Percentiles rank a stretch among this genome's conserved stretches.
Evolutionary conservation across 2,113 vertebrate species (phyloP).

Genomic region (Neomonachus schauinslandi): DNA sequence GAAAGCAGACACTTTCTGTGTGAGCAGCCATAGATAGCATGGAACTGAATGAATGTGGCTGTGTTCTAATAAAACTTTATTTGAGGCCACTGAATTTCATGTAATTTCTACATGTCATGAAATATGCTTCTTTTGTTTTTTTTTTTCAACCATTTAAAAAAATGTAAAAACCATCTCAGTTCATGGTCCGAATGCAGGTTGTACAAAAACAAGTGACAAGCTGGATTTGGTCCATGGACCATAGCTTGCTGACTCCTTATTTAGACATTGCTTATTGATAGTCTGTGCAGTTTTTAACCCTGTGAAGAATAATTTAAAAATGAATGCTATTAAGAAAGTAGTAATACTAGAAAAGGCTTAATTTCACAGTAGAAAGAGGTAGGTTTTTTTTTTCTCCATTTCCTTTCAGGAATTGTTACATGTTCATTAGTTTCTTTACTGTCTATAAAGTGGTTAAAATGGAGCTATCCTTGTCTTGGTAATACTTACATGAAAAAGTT

Average conservation of each 20-base stretch:
- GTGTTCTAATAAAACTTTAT: neutral
- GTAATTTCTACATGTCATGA: neutral
- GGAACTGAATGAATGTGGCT: neutral
- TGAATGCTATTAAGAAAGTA: neutral
- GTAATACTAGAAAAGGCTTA: slow-evolving; percentile 16
- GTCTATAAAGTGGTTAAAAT: neutral
- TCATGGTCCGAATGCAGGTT: neutral
- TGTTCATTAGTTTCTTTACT: neutral
- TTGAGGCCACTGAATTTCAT: neutral
- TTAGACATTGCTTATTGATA: neutral
- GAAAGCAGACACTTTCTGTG: neutral
- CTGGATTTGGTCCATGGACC: neutral
- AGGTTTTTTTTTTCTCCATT: neutral
- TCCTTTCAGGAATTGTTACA: neutral
- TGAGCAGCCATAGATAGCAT: neutral
- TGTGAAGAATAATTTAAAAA: neutral
- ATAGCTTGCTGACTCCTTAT: neutral
- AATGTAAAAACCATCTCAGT: neutral
- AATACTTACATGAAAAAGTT: neutral
- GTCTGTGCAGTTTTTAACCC: neutral
- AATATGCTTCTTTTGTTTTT: neutral
- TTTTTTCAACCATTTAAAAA: neutral
- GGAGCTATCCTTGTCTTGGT: neutral
- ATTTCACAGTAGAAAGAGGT: neutral
- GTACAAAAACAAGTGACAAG: neutral